Evolutionary conservation across 2,888 invertebrate genomes (phyloP).

Genomic region (Iphiclides podalirius): DNA sequence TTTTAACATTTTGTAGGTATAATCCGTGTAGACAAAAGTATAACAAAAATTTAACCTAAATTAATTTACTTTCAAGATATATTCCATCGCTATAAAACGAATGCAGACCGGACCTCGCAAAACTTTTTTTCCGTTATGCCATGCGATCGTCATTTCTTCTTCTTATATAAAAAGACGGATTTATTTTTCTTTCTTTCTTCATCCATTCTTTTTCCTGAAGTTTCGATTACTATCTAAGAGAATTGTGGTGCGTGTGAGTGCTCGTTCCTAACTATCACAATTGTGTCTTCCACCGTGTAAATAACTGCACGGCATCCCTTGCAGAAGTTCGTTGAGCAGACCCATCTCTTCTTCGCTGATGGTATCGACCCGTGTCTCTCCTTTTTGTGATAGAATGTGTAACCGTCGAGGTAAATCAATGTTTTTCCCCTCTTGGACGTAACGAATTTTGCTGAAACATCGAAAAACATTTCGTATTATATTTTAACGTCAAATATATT

Average conservation of each 20-base stretch:
- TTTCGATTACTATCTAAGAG: no score
- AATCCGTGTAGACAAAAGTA: no score
- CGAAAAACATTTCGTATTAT: neutral
- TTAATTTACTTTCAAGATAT: no score
- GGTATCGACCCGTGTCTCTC: constrained; percentile 8
- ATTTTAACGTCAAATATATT: neutral
- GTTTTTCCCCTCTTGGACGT: constrained; percentile 40
- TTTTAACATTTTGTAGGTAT: no score
- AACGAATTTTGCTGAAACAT: constrained; percentile 38
- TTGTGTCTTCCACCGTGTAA: constrained; percentile 36
- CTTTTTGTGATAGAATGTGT: constrained; percentile 37
- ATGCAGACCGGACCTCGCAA: no score
- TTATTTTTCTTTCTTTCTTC: no score
- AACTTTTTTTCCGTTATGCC: no score
- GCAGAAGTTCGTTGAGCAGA: constrained; percentile 30
- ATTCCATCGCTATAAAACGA: no score
- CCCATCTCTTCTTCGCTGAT: constrained; percentile 28
- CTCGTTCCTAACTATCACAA: constrained; percentile 31
- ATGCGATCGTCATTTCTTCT: no score
- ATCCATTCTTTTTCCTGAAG: no score
- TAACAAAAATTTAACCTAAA: no score
- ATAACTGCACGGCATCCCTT: constrained; percentile 42
- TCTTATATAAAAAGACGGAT: no score
- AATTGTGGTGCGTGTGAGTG: constrained; percentile 23
- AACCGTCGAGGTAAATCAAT: constrained; percentile 40